Evolutionary conservation across 2,113 vertebrate species (phyloP).

Genomic region (Rattus norvegicus): GRCr8 NC_086020.1:145546001-145546500

Average conservation of each 20-base stretch:
- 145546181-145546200: not conserved
- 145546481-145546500: not conserved
- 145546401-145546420: not conserved
- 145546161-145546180: not conserved
- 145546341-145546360: not conserved
- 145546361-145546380: not conserved
- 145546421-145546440: not conserved
- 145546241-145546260: not conserved
- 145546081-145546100: not conserved
- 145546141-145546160: not conserved
- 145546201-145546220: not conserved
- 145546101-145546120: not conserved
- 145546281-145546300: not conserved
- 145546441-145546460: not conserved
- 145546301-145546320: not conserved
- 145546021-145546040: not conserved
- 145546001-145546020: not conserved
- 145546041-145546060: not conserved
- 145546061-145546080: not conserved
- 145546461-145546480: not conserved
- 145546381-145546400: not conserved
- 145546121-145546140: not conserved
- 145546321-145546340: not conserved
- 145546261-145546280: not conserved
- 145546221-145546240: not conserved